phyloP scores from a whole-genome alignment of 2,888 invertebrate genomes.

The Drosophila recens region DNA sequence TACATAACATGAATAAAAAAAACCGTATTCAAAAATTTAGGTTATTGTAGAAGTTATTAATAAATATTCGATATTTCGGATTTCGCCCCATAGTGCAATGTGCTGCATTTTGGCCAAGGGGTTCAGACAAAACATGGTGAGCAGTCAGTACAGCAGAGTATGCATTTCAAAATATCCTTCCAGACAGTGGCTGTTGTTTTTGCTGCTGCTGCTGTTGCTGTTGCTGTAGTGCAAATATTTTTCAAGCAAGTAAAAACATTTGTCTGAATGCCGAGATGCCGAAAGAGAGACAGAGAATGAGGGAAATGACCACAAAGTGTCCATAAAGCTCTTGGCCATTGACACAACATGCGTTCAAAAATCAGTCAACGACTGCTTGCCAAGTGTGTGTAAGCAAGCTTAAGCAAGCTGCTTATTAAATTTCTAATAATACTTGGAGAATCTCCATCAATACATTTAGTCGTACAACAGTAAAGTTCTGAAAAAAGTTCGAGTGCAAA shows the following conservation, averaged over 20 bases:
- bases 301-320: conserved; percentile 42
- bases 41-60: too few relatives aligned
- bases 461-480: not conserved
- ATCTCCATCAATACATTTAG: not conserved
- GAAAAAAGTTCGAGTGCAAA: conserved; percentile 1
- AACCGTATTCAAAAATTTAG: too few relatives aligned
- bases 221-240: conserved; percentile 57
- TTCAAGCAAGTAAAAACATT: conserved; percentile 62
- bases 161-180: conserved; percentile 41
- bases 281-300: conserved; percentile 10
- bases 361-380: conserved; percentile 43
- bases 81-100: too few relatives aligned
- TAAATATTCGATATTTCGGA: too few relatives aligned
- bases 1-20: too few relatives aligned
- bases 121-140: conserved; percentile 21
- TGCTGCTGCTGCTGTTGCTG: conserved; percentile 21
- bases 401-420: not conserved
- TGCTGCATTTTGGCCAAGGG: conserved; percentile 44
- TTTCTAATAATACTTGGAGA: not conserved
- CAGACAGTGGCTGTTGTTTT: conserved; percentile 17
- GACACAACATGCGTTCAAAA: conserved; percentile 38
- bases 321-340: conserved; percentile 45
- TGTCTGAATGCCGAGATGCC: conserved; percentile 31
- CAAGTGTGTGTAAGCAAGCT: not conserved
- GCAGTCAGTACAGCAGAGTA: conserved; percentile 19